Conservation (phyloP, 2,888 invertebrate species). For the Chymomyza amoena region DNA sequence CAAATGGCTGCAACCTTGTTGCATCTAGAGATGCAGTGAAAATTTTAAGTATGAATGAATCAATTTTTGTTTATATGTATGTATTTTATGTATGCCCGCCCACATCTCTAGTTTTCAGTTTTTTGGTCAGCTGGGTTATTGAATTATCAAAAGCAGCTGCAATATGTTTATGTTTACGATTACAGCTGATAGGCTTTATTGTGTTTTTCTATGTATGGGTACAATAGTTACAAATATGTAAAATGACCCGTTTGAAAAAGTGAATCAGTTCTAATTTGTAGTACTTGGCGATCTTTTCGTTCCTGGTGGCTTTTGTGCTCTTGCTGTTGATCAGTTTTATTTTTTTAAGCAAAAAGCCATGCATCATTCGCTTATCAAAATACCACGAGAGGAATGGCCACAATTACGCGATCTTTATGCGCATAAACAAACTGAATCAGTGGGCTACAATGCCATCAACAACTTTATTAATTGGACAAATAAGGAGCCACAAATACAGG, state of each 20-base stretch:
- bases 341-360: neutral
- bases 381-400: constrained; percentile 40
- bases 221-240: no score
- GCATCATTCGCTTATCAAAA: constrained; percentile 35
- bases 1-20: no score
- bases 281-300: neutral
- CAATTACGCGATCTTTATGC: constrained; percentile 36
- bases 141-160: neutral
- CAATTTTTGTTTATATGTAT: no score
- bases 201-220: neutral
- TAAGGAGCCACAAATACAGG: constrained; percentile 42
- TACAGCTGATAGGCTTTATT: neutral
- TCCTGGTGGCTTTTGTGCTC: neutral
- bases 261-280: no score
- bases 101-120: no score
- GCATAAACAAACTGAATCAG: constrained; percentile 30
- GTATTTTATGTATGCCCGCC: no score
- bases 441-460: constrained; percentile 54
- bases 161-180: neutral
- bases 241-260: no score
- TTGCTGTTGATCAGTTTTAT: neutral
- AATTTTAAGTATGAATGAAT: no score
- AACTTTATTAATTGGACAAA: constrained; percentile 63
- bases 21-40: no score
- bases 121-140: neutral